Evolutionary conservation across 2,888 invertebrate genomes (phyloP).

Genomic region (Brachypterus glaber): DNA sequence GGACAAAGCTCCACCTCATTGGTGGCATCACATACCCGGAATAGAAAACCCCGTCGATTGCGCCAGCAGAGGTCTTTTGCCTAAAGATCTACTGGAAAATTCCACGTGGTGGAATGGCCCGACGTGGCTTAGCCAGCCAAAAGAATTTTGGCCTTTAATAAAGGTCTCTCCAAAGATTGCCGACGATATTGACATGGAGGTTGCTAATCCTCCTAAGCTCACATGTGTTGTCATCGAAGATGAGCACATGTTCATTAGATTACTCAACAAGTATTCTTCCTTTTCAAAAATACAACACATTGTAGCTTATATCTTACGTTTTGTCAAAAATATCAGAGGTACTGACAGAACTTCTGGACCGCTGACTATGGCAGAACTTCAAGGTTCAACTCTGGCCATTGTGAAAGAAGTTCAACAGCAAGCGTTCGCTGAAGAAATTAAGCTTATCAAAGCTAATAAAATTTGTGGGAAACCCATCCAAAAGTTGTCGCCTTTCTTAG

Average conservation of each 20-base stretch:
- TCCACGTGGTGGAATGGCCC: background rate
- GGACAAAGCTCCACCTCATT: conserved; percentile 3
- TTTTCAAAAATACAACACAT: background rate
- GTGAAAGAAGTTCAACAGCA: conserved; percentile 7
- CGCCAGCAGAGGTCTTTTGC: conserved; percentile 10
- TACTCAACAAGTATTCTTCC: background rate
- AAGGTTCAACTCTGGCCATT: conserved; percentile 3
- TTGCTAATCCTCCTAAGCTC: no score
- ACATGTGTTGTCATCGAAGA: background rate
- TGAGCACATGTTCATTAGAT: background rate
- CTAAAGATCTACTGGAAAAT: conserved; percentile 1
- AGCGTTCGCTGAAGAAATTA: conserved; percentile 4
- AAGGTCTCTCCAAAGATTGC: no score
- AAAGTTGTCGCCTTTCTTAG: no score
- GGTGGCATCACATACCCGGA: conserved; percentile 7
- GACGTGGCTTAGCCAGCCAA: background rate
- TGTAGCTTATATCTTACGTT: conserved; percentile 4
- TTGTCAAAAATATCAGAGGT: background rate
- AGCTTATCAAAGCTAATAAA: no score
- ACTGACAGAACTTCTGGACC: background rate
- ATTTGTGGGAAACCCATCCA: no score
- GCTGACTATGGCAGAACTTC: conserved; percentile 2
- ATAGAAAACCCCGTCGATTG: conserved; percentile 9
- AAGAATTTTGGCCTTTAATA: no score
- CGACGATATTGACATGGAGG: no score